Conservation (phyloP, 2,888 invertebrate species). For the Synergus laeviventris region DNA sequence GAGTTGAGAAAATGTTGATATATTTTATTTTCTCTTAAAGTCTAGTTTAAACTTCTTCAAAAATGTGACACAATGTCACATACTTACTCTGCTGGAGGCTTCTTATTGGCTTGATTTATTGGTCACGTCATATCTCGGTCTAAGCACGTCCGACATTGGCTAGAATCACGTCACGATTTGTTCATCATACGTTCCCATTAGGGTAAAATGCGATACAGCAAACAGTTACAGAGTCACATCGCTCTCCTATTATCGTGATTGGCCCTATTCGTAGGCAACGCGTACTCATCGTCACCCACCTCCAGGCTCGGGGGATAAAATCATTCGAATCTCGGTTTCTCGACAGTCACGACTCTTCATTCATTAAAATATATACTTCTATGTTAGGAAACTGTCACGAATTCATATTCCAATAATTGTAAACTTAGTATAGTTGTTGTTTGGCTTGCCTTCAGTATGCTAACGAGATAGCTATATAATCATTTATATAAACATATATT, state of each 20-base stretch:
- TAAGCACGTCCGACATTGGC: conserved; percentile 73
- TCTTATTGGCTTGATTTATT: conserved; percentile 69
- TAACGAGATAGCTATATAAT: too few relatives aligned
- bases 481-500: too few relatives aligned
- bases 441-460: background rate
- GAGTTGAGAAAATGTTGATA: background rate
- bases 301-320: conserved; percentile 60
- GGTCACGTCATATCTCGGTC: conserved; percentile 72
- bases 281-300: conserved; percentile 70
- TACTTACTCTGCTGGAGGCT: conserved; percentile 41
- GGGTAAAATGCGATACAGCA: conserved; percentile 68
- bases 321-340: conserved; percentile 61
- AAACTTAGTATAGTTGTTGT: background rate
- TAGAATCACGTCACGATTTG: conserved; percentile 67
- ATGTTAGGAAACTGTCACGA: background rate
- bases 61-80: conserved; percentile 25
- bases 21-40: background rate
- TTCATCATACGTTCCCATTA: conserved; percentile 72
- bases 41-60: background rate
- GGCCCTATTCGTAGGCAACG: conserved; percentile 74
- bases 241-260: conserved; percentile 63
- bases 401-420: background rate
- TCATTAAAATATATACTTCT: conserved; percentile 56
- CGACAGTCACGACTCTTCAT: conserved; percentile 61
- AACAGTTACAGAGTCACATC: conserved; percentile 63